Evolutionary conservation across 2,888 invertebrate species (phyloP).

Genomic region (Cosmia trapezina): DNA sequence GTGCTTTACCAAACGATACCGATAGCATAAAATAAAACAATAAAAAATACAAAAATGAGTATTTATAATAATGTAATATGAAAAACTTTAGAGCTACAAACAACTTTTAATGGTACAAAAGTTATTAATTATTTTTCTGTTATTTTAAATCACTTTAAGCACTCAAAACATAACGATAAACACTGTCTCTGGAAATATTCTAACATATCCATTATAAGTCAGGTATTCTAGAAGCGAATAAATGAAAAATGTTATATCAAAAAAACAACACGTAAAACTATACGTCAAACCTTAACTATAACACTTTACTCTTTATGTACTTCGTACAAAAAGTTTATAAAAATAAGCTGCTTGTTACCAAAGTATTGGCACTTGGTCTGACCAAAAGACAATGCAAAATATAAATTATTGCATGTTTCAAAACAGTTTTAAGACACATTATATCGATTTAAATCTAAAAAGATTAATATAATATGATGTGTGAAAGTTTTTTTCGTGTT

Average conservation of each 20-base stretch:
- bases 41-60: conserved; percentile 54
- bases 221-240: conserved; percentile 41
- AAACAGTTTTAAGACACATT: conserved; percentile 50
- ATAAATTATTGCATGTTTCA: conserved; percentile 30
- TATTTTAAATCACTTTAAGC: conserved; percentile 12
- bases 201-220: conserved; percentile 33
- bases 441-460: conserved; percentile 38
- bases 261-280: conserved; percentile 36
- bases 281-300: conserved; percentile 34
- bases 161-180: conserved; percentile 30
- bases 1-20: conserved; percentile 32
- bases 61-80: conserved; percentile 54
- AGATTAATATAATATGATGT: conserved; percentile 53
- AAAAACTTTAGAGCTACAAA: conserved; percentile 23
- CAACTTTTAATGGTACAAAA: conserved; percentile 17
- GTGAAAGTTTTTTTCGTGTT: conserved; percentile 27
- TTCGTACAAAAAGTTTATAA: conserved; percentile 51
- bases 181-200: conserved; percentile 17
- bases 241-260: conserved; percentile 44
- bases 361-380: conserved; percentile 45
- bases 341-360: conserved; percentile 43
- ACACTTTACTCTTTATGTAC: conserved; percentile 43
- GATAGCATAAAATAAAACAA: conserved; percentile 40
- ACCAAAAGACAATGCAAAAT: conserved; percentile 46
- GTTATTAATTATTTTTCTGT: not conserved